Base-by-base conservation (phyloP, 1,140 invertebrate genomes). In the Lepidotrigona ventralis region DNA sequence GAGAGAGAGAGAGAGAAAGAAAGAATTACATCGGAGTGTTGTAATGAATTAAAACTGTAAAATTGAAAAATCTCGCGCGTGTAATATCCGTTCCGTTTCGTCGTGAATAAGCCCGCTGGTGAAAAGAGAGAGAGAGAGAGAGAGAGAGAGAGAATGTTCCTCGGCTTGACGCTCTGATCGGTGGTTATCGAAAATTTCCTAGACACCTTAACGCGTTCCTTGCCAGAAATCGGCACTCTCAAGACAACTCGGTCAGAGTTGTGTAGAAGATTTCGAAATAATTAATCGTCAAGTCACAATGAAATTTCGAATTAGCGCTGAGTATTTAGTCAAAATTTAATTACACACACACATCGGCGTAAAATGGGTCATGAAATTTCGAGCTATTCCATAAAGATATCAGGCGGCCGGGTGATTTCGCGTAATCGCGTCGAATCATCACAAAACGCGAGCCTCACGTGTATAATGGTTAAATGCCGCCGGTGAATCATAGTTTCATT, bases 351-450 rank as follows among this genome's bases (percentile, higher is more conserved):
- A n/a, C n/a, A n/a, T 60, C n/a, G n/a, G n/a, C 23, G 14, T n/a
- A 60, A 60, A 60, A 60, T 60, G 11, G 58, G 58, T 60, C 15
- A 56, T 56, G 56, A 56, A 9, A 21, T 21, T 56, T 56, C 19
- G 21, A 56, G 21, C 56, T 3, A 0, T 23, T 60, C 58, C 14
- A n/a, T 60, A 60, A 12, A 60, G 3, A 12, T 60, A 23, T n/a
- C 4, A 23, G 23, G 12, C n/a, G 26, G 26, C 6, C n/a, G 54
- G 19, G 26, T 74, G 14, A 3, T 3, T 60, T 60, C 23, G 11
- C n/a, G 58, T 29, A 74, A 74, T 81, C 46, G 33, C 51, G 54
- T 78, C 21, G 53, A 78, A 69, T 68, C 15, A 53, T 81, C 51
- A 3, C 29, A 15, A 74, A 74, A 19, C 46, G 56, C 73, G 15